phyloP scores from a whole-genome alignment of 2,797 vertebrate genomes.

The Austrolebias charrua region DNA sequence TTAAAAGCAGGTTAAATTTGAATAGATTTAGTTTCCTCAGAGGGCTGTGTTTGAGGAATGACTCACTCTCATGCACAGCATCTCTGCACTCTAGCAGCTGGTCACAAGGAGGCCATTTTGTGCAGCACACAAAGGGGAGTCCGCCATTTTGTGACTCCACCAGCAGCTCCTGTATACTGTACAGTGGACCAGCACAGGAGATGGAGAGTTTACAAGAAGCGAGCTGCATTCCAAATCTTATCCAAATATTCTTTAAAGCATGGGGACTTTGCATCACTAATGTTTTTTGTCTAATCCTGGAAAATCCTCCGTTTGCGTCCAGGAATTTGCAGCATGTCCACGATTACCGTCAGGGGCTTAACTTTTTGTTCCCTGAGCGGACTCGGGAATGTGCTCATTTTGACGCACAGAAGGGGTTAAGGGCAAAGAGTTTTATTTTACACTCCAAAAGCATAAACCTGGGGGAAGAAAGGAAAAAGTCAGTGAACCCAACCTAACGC shows the following conservation, averaged over 20 bases:
- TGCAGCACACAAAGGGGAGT: conserved; percentile 61
- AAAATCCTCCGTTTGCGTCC: conserved; percentile 63
- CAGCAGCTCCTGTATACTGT: conserved; percentile 42
- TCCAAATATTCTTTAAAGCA: background rate
- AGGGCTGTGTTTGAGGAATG: conserved; percentile 19
- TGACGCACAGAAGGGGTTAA: conserved; percentile 36
- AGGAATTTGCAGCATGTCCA: conserved; percentile 61
- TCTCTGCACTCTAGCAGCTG: conserved; percentile 40
- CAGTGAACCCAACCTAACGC: conserved; percentile 20
- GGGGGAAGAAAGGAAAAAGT: conserved; percentile 1
- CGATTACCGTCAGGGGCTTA: conserved; percentile 46
- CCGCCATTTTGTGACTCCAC: conserved; percentile 81
- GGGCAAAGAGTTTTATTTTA: conserved; percentile 29
- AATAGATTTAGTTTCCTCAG: background rate
- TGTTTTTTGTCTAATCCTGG: conserved; percentile 49
- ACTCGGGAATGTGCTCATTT: conserved; percentile 45
- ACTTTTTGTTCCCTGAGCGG: conserved; percentile 50
- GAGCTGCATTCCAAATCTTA: conserved; percentile 11
- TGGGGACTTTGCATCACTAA: conserved; percentile 43
- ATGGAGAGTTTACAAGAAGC: conserved; percentile 24
- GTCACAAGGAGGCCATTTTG: conserved; percentile 81
- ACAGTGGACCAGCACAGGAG: conserved; percentile 17
- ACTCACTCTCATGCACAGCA: conserved; percentile 26
- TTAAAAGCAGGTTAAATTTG: too few relatives aligned
- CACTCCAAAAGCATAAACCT: background rate